A percentile compares a stretch with the other conserved stretches of the same genome.
Conservation (phyloP, 1,140 invertebrate species). For the Holotrichia oblita region DNA sequence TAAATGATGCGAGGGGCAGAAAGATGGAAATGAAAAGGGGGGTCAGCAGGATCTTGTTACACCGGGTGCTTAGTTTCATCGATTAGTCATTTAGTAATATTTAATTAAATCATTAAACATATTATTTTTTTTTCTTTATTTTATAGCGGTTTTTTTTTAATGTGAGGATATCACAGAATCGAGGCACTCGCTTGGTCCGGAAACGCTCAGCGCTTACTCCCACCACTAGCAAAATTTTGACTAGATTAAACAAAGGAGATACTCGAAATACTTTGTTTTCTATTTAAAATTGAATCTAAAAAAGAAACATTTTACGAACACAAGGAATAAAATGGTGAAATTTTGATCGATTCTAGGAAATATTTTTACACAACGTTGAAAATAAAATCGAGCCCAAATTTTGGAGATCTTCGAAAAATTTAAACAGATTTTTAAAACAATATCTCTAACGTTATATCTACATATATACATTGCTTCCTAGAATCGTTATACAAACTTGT, state of each 20-base stretch:
- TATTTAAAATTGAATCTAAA: conserved; percentile 2
- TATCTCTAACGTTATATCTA: too few species aligned
- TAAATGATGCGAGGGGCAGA: background rate
- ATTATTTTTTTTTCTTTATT: conserved; percentile 20
- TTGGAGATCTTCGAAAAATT: background rate
- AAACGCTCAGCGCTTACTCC: conserved; percentile 48
- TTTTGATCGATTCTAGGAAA: background rate
- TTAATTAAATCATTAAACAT: conserved; percentile 9
- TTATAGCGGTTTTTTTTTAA: conserved; percentile 34
- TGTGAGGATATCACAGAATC: conserved; percentile 61
- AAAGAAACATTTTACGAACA: background rate
- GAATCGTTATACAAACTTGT: too few species aligned
- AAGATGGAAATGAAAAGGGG: background rate
- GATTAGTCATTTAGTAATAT: background rate
- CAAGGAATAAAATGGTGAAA: too few species aligned
- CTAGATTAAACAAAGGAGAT: conserved; percentile 43
- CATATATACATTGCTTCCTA: too few species aligned
- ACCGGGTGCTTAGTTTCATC: background rate
- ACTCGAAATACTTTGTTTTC: background rate
- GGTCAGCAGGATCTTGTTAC: background rate
- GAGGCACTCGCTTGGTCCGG: conserved; percentile 60
- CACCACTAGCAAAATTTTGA: conserved; percentile 48
- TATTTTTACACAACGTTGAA: background rate
- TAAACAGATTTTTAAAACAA: too few species aligned
- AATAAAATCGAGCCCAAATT: background rate